Base-by-base conservation (phyloP, 2,888 invertebrate genomes). In the Cancer borealis region DNA sequence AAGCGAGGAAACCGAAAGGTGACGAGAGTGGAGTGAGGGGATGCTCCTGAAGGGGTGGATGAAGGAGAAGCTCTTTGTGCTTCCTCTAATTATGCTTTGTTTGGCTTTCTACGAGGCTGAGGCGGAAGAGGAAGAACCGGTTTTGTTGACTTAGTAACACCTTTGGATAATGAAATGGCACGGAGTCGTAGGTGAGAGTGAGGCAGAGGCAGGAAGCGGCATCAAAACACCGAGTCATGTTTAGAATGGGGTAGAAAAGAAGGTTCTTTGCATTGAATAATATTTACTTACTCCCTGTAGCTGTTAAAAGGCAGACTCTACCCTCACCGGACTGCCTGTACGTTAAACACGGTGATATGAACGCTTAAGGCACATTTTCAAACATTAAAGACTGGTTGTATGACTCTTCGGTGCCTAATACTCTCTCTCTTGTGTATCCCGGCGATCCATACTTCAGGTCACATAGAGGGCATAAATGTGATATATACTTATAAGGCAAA, bases 1-100 rank as follows among this genome's bases (percentile, higher is more conserved):
- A 54, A 47, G 30, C 54, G 26, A 90, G 90, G 49, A 90, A 90
- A 90, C 90, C 54, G 90, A 90, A 90, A 90, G 30, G 90, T 90
- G 90, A 90, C 60, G 90, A 90, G 90, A 54, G 8, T 90, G 90
- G 90, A 39, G 46, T 45, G 73, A 73, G 73, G 45, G 30, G 39
- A 73, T 91, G 91, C 54, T 39, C 30, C 26, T 21, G 73, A 73
- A 66, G 79, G 26, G 92, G 60, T 73, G 79, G 39, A 12, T 30
- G 47, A 30, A 49, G 90, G n/a, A 66, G 10, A 46, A 17, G 60
- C 49, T 49, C 8, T 87, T 17, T 47, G 49, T 45, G 88, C 39
- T 49, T n/a, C 88, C 45, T 73, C 84, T 84, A 84, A 84, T 84
- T 84, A 84, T 39, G 84, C 39, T 30, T 17, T 39, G 30, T 84